Base-by-base conservation (phyloP, 2,888 invertebrate species). In the Drosophila mayaguana region DNA sequence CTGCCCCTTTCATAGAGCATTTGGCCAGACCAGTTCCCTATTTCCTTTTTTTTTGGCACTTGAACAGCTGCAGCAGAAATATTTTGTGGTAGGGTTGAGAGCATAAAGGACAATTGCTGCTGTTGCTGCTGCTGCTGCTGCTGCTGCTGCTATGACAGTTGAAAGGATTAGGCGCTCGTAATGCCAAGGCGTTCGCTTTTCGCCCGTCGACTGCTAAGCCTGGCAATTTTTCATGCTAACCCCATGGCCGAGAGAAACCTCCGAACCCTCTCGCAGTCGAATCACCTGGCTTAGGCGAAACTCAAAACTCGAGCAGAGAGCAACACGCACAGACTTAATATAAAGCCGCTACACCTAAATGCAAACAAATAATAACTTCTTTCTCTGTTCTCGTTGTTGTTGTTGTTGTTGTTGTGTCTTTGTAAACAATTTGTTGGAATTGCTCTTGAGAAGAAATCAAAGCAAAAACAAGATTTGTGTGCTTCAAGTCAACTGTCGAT, bases 381-480 rank as follows among this genome's bases (percentile, higher is more conserved):
- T 14, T 32, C 12, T 8, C 40, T n/a, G 14, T 25, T 25, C 16
- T 16, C 16, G 46, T 9, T 28, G 28, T 22, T 14, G 22, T 7
- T 48, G 46, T 25, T 25, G 45, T 11, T 28, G n/a, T 28, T 46
- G 28, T 11, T 18, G 32, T 43, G 43, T 55, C 63, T 56, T 60
- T 72, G 85, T 89, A 84, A 89, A 76, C 85, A 89, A 78, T 86
- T 78, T 78, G 82, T 79, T 70, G 56, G 79, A 81, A 79, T 74
- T 86, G 83, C 51, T 74, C 77, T 69, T 72, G 22, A 48, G 45
- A 72, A 74, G n/a, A 32, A 76, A 78, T 70, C 72, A 74, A 88
- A 80, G 63, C 83, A 62, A 77, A 63, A 73, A 48, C 48, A 48
- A 63, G 76, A 75, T 65, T 79, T 79, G 81, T 71, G 80, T 71